Conservation (phyloP, 2,797 vertebrate species). For the Eutrigla gurnardus region DNA sequence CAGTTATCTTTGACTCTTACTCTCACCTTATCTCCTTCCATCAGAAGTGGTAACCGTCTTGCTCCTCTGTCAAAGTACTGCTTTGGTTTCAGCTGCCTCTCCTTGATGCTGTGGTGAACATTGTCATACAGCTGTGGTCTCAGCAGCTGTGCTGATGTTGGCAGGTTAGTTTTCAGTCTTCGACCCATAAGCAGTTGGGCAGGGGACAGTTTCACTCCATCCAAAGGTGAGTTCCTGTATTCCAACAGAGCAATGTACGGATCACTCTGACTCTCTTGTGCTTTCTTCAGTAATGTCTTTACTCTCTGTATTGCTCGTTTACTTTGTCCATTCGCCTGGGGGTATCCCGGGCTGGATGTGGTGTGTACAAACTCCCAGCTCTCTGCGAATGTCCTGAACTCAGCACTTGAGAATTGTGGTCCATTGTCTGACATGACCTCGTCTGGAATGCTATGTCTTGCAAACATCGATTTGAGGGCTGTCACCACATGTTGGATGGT, state of each 20-base stretch:
- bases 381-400: not conserved
- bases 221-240: not conserved
- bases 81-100: not conserved
- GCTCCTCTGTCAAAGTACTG: not conserved
- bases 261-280: not conserved
- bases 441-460: conserved; percentile 9
- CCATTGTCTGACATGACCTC: not conserved
- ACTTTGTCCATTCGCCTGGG: conserved; percentile 13
- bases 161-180: not conserved
- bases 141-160: not conserved
- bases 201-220: conserved; percentile 6
- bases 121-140: not conserved
- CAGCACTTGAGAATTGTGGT: not conserved
- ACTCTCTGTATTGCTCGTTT: not conserved
- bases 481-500: not conserved
- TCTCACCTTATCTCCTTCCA: too few species aligned
- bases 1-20: not conserved
- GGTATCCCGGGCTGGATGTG: not conserved
- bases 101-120: not conserved
- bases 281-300: conserved; percentile 2
- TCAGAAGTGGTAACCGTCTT: not conserved
- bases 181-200: not conserved
- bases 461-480: conserved; percentile 13
- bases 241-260: not conserved
- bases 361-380: not conserved